Conservation (phyloP, 2,797 vertebrate genomes). For the Microchirus variegatus region DNA sequence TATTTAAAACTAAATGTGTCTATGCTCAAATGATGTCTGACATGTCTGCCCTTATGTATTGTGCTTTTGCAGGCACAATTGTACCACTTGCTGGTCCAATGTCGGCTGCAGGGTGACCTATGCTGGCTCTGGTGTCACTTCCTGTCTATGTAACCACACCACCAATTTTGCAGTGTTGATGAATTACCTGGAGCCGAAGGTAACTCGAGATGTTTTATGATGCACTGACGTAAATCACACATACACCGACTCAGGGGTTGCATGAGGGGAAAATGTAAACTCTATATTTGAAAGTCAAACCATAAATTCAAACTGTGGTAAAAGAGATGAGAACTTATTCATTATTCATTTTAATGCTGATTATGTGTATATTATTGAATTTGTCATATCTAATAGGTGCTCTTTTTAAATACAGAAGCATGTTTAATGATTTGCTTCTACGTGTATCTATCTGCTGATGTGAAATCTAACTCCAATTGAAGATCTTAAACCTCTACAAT, state of each 20-base stretch:
- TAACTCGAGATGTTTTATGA: conserved; percentile 32
- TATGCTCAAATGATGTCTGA: neutral
- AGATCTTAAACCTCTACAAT: neutral
- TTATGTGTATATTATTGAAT: neutral
- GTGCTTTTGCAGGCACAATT: conserved; percentile 52
- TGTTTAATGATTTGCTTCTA: neutral
- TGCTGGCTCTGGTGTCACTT: conserved; percentile 63
- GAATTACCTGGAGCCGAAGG: conserved; percentile 81
- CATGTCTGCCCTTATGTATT: conserved; percentile 15
- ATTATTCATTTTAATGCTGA: neutral
- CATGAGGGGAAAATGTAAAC: neutral
- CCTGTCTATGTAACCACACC: conserved; percentile 85
- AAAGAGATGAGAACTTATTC: neutral
- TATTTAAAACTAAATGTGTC: neutral
- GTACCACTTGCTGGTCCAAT: conserved; percentile 76
- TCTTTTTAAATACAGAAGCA: neutral
- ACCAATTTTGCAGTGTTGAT: conserved; percentile 86
- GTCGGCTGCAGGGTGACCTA: conserved; percentile 77
- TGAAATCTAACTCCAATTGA: neutral
- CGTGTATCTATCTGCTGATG: neutral
- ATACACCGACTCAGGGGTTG: neutral
- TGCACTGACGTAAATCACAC: neutral
- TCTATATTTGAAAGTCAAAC: neutral
- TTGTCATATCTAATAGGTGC: neutral
- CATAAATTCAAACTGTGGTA: neutral